Base-by-base conservation (phyloP, 1,140 invertebrate species). In the Nasonia vitripennis region DNA sequence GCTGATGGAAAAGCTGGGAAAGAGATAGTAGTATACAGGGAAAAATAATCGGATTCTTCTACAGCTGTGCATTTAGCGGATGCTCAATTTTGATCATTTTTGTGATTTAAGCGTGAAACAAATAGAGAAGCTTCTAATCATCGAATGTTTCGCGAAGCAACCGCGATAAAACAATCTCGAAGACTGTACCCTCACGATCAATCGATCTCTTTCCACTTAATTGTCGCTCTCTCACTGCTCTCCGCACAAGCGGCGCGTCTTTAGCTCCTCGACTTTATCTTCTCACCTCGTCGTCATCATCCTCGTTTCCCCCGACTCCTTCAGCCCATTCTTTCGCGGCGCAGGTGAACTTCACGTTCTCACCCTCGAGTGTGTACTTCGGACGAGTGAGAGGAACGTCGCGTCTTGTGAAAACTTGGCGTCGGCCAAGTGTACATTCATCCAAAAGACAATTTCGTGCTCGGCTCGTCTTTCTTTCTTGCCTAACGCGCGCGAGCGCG, bases 321-420 rank as follows among this genome's bases (percentile, higher is more conserved):
- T 74, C 27, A 78, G n/a, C 45, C 48, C 11, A 23, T 12, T 77
- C 73, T 77, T 62, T 81, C 27, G 37, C 27, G 31, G 73, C 20
- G 7, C 55, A 77, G 41, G 10, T 55, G 62, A 78, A 78, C 62
- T 84, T 84, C 82, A 78, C 14, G 23, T 20, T 10, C 74, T 34
- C 48, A 10, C 55, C 45, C 67, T 84, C n/a, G 62, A 84, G 82
- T 84, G 37, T 37, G 37, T 31, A 78, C 75, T 84, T 48, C 45
- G 74, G 27, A 41, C 45, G 48, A 77, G 48, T 55, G 79, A 45
- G 34, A 37, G 34, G 45, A 20, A 20, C 34, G 45, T 34, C 34
- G 27, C 34, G 27, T 62, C 74, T 83, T 48, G 17, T 84, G 77
- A 51, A 45, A 78, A 78, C 34, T 78, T 78, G 48, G 75, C 41